phyloP scores from a whole-genome alignment of 1,140 invertebrate species.

The Pachyrhynchus sulphureomaculatus region DNA sequence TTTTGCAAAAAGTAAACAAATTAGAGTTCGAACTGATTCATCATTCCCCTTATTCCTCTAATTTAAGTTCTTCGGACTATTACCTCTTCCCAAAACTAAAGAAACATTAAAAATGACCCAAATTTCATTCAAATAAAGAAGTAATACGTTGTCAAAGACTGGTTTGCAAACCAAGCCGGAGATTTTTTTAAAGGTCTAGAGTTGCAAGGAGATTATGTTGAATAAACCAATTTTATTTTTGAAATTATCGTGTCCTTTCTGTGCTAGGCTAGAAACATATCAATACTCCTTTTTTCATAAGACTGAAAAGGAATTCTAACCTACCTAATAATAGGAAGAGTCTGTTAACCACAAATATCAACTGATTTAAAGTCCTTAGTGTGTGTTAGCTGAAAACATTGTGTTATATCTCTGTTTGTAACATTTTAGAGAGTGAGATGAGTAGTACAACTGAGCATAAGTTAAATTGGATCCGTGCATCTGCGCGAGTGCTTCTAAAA shows the following conservation, averaged over 20 bases:
- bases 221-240: too few species aligned
- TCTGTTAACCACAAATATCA: constrained; percentile 78
- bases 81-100: too few species aligned
- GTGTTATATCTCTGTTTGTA: constrained; percentile 80
- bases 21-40: too few species aligned
- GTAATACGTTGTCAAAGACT: too few species aligned
- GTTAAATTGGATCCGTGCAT: constrained; percentile 79
- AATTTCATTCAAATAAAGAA: too few species aligned
- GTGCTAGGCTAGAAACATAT: constrained; percentile 70
- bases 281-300: constrained; percentile 69
- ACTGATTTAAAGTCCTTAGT: constrained; percentile 81
- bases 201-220: too few species aligned
- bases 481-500: constrained; percentile 86
- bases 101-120: too few species aligned
- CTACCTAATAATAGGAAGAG: constrained; percentile 68
- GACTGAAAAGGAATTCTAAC: neutral
- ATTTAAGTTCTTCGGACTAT: too few species aligned
- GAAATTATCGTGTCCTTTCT: constrained; percentile 64
- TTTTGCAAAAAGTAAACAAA: too few species aligned
- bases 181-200: too few species aligned
- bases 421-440: constrained; percentile 70
- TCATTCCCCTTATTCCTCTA: too few species aligned
- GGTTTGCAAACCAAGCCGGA: too few species aligned
- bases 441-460: constrained; percentile 65
- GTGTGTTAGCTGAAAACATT: constrained; percentile 85